phyloP scores from a whole-genome alignment of 2,797 vertebrate genomes.

The Myioborus melanocephalus region DNA sequence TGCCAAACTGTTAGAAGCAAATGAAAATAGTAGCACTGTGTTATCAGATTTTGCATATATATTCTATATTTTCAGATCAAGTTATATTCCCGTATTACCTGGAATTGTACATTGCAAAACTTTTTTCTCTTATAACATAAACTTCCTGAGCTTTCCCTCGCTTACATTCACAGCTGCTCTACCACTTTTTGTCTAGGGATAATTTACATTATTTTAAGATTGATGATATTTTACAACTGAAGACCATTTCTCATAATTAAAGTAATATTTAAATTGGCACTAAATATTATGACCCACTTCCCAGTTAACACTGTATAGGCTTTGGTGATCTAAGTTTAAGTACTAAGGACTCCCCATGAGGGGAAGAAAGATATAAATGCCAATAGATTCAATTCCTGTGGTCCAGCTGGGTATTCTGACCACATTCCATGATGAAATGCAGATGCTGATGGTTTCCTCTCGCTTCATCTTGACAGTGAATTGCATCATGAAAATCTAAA shows the following conservation, averaged over 20 bases:
- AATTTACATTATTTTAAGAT: background rate
- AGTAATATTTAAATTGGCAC: background rate
- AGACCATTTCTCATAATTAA: background rate
- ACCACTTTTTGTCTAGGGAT: background rate
- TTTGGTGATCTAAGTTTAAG: background rate
- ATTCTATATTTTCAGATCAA: background rate
- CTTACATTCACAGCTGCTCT: background rate
- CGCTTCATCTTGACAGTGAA: background rate
- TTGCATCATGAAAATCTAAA: background rate
- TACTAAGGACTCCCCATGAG: background rate
- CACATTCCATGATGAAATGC: background rate
- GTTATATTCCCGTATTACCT: background rate
- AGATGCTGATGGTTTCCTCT: background rate
- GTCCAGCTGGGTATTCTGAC: background rate
- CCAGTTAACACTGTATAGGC: background rate
- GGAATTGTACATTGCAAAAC: background rate
- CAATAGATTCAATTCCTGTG: background rate
- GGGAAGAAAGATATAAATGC: background rate
- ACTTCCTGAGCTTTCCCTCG: background rate
- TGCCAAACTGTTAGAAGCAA: background rate
- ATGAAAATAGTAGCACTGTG: background rate
- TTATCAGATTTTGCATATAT: background rate
- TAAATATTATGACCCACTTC: background rate
- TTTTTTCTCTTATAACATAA: background rate
- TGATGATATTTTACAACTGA: background rate